Conservation (phyloP, 2,113 vertebrate species). For the Symphodus melops region DNA sequence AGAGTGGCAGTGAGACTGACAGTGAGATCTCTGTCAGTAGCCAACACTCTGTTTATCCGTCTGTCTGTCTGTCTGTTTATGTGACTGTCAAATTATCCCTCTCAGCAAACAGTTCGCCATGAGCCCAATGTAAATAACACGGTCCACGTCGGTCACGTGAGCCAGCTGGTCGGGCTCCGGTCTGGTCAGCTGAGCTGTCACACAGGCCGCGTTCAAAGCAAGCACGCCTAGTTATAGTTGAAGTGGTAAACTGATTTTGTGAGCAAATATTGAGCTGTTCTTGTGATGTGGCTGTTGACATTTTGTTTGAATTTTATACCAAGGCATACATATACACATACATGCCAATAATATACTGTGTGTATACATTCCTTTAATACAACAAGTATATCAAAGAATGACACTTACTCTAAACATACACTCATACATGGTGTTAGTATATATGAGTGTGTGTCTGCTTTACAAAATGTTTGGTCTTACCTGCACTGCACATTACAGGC, state of each 20-base stretch:
- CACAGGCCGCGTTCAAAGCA: conserved; percentile 61
- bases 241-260: conserved; percentile 36
- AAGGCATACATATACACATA: background rate
- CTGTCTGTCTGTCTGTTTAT: conserved; percentile 88
- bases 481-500: conserved; percentile 69
- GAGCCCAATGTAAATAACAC: conserved; percentile 82
- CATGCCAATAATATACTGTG: background rate
- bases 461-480: conserved; percentile 56
- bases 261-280: conserved; percentile 24
- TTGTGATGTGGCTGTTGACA: conserved; percentile 15
- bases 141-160: conserved; percentile 74
- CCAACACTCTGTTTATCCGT: conserved; percentile 83
- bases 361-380: background rate
- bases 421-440: background rate
- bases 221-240: conserved; percentile 33
- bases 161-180: conserved; percentile 49
- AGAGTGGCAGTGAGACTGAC: conserved; percentile 85
- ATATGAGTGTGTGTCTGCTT: conserved; percentile 26
- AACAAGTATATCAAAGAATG: background rate
- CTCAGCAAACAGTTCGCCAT: conserved; percentile 83
- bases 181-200: conserved; percentile 65
- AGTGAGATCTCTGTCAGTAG: conserved; percentile 85
- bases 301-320: conserved; percentile 25
- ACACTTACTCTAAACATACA: background rate
- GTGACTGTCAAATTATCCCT: conserved; percentile 88